Evolutionary conservation across 2,113 vertebrate species (phyloP), one percentile per base, ranked within the genome.

Genomic region (Procapra przewalskii): DNA sequence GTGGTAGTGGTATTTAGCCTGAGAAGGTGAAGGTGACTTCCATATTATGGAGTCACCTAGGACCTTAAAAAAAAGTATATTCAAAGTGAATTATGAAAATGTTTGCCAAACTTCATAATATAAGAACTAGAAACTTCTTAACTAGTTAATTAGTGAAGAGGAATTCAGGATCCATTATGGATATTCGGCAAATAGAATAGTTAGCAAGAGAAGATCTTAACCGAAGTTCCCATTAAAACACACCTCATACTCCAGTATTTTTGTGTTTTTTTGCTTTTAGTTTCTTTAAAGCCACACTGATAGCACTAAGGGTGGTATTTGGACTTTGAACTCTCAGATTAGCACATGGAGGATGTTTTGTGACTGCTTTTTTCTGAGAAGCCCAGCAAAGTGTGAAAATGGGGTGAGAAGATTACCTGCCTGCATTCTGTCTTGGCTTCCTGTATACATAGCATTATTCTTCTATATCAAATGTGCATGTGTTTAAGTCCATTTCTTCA

Each of bases 11-110:
- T 55, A 54, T 64, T 91, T 62, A 67, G 19, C 12, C 50, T 86
- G 67, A 96, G 80, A 96, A 88, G 88, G 54, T 60, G 52, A 96
- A 94, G 36, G 52, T 91, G 36, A 43, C 50, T 64, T 94, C n/a
- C 54, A 27, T 90, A 40, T 86, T 48, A 67, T 83, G 31, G 36
- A 71, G 3, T 80, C 27, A 19, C 67, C 43, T 62, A 88, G 19
- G 9, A 60, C 27, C n/a, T 17, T 57, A 17, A 60, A 86, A 43
- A 88, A 93, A 79, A 45, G 25, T 67, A 29, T 85, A 62, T 94
- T 88, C 77, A 93, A 57, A 95, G 57, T 71, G n/a, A 96, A 55
- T 71, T 60, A 55, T 67, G 55, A 55, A 83, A n/a, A 17, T 83
- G 1, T 89, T 89, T 93, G 31, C 60, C 29, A 48, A 62, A 86